Evolutionary conservation across 2,113 vertebrate species (phyloP).

Genomic region (Tupaia tana): DNA sequence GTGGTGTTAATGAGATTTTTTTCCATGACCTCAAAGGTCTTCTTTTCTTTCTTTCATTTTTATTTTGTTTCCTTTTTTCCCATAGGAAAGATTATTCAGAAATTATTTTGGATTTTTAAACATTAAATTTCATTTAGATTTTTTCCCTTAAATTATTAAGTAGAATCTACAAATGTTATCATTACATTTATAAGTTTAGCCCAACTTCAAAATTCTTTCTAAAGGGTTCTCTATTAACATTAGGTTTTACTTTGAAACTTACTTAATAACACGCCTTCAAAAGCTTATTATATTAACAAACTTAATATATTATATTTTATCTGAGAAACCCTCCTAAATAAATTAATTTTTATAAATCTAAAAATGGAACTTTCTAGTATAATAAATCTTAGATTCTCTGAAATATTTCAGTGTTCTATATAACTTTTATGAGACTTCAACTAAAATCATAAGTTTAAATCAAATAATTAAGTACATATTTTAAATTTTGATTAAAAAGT

Average conservation of each 20-base stretch:
- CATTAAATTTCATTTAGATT: neutral
- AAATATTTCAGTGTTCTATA: neutral
- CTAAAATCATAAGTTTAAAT: neutral
- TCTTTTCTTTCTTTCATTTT: neutral
- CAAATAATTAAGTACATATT: neutral
- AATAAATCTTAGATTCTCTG: neutral
- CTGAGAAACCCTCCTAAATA: neutral
- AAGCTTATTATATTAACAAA: neutral
- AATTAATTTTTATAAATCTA: neutral
- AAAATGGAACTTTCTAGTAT: neutral
- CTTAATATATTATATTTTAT: neutral
- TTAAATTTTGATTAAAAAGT: neutral
- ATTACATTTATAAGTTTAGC: neutral
- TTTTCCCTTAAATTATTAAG: neutral
- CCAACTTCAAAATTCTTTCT: neutral
- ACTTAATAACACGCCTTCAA: slow-evolving; percentile 39
- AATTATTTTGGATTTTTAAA: neutral
- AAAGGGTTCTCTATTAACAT: slow-evolving; percentile 1
- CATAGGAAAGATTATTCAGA: neutral
- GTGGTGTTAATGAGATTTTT: neutral
- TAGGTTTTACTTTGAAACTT: neutral
- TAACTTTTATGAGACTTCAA: neutral
- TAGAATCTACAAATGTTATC: neutral
- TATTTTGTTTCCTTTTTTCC: neutral
- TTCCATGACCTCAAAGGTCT: neutral